These are phyloP conservation scores for Brachypteracias leptosomus DNA, from an alignment of 2,113 vertebrate genomes.

Conservation along the genomic window DNA sequence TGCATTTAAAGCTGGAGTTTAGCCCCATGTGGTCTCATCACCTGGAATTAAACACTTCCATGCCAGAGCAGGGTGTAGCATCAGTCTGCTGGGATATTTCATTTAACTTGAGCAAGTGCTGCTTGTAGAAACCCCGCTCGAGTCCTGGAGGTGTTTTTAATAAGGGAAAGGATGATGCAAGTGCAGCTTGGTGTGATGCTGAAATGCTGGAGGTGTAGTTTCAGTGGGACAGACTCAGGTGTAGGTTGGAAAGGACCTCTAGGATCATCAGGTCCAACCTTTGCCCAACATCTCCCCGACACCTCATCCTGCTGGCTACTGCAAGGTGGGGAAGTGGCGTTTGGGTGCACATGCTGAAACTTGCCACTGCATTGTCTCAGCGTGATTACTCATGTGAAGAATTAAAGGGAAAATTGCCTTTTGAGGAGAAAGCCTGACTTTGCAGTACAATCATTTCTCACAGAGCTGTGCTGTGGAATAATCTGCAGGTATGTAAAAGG, in stretches of 20 bases:
- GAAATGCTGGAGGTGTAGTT: conserved; percentile 44
- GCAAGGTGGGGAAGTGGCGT: neutral
- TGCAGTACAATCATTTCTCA: neutral
- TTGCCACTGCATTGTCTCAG: neutral
- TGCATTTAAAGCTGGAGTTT: neutral
- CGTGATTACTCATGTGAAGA: neutral
- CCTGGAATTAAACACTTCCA: neutral
- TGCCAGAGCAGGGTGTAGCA: neutral
- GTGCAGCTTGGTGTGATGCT: neutral
- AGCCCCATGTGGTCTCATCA: neutral
- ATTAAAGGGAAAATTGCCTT: neutral
- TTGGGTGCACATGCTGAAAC: neutral
- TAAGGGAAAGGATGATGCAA: conserved; percentile 43
- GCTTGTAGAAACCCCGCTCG: conserved; percentile 10
- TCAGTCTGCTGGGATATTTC: neutral
- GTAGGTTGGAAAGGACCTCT: too few relatives aligned
- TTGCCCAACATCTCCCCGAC: too few relatives aligned
- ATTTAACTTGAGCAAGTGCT: conserved; percentile 29
- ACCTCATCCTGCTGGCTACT: neutral
- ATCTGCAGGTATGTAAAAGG: neutral
- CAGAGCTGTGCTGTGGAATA: neutral
- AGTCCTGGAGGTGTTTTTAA: neutral
- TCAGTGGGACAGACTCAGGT: too few relatives aligned
- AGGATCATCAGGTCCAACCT: too few relatives aligned
- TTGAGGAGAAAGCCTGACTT: neutral